These are phyloP conservation scores for Cichlasoma orientale DNA, from an alignment of 2,797 vertebrate genomes.

Conservation along the genomic window DNA sequence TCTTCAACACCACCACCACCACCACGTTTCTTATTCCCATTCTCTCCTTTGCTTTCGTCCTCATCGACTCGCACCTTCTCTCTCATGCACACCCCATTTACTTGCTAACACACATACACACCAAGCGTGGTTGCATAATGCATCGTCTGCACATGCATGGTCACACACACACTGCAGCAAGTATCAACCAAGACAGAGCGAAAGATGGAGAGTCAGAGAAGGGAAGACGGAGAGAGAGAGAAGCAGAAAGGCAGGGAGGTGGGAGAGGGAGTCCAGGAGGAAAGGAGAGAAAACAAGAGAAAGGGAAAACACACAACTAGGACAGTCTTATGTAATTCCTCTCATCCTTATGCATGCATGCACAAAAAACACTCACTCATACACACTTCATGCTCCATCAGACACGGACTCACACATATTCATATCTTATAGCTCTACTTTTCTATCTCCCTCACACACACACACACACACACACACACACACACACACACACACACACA, in stretches of 20 bases:
- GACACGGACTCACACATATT: slow-evolving; percentile 64
- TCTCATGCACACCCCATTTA: neutral
- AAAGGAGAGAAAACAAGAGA: slow-evolving; percentile 53
- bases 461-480: too few relatives aligned
- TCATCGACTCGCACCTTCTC: slow-evolving; percentile 4
- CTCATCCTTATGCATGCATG: slow-evolving; percentile 76
- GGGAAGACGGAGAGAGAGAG: neutral
- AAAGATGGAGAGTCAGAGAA: slow-evolving; percentile 11
- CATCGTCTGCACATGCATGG: slow-evolving; percentile 30
- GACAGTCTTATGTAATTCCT: slow-evolving; percentile 77
- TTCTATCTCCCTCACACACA: neutral
- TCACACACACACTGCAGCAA: neutral
- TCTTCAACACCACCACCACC: neutral
- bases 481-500: neutral
- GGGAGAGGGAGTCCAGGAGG: slow-evolving; percentile 39
- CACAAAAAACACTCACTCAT: slow-evolving; percentile 67
- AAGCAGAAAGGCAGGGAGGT: slow-evolving; percentile 15
- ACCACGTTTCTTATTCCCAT: slow-evolving; percentile 13
- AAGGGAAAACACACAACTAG: slow-evolving; percentile 71
- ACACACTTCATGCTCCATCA: slow-evolving; percentile 75
- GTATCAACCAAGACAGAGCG: slow-evolving; percentile 12
- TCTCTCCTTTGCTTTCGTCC: slow-evolving; percentile 18
- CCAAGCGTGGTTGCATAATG: slow-evolving; percentile 31
- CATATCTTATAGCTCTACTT: slow-evolving; percentile 45
- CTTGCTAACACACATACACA: slow-evolving; percentile 12